These are phyloP conservation scores for Kryptolebias ocellatus DNA, from an alignment of 2,797 vertebrate genomes.

Conservation along the genomic window DNA sequence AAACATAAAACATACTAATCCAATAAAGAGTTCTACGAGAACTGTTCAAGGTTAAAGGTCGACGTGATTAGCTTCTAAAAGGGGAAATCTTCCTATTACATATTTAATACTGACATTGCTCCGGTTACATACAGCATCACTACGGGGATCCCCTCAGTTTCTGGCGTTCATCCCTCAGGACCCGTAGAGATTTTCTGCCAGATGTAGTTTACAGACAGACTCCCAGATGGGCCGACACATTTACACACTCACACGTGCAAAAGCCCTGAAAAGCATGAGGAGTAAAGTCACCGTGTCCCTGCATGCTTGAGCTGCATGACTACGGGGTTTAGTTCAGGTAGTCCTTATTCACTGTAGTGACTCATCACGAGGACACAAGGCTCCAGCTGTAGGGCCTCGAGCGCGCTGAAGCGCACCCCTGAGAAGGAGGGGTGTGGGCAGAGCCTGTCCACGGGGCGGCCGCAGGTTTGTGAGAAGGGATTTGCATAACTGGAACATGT, in stretches of 20 bases:
- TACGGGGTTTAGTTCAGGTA: slow-evolving; percentile 30
- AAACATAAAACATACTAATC: too few species aligned
- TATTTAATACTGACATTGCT: slow-evolving; percentile 45
- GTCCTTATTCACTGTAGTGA: slow-evolving; percentile 44
- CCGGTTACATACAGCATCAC: slow-evolving; percentile 37
- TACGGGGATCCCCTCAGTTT: slow-evolving; percentile 40
- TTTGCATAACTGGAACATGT: slow-evolving; percentile 23
- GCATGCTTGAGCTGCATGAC: background rate
- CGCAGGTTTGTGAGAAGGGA: slow-evolving; percentile 3
- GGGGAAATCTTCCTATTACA: slow-evolving; percentile 26
- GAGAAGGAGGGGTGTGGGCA: slow-evolving; percentile 16
- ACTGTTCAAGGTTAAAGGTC: slow-evolving; percentile 51
- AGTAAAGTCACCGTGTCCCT: slow-evolving; percentile 6
- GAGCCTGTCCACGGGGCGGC: slow-evolving; percentile 4
- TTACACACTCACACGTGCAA: slow-evolving; percentile 30
- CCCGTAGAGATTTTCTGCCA: slow-evolving; percentile 30
- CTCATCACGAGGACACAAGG: slow-evolving; percentile 27
- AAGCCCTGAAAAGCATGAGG: slow-evolving; percentile 17
- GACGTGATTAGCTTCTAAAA: slow-evolving; percentile 13
- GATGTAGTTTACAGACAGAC: slow-evolving; percentile 23
- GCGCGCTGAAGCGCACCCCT: slow-evolving; percentile 28
- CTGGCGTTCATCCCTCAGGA: slow-evolving; percentile 25
- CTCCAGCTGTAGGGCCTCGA: slow-evolving; percentile 14
- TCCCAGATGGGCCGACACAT: slow-evolving; percentile 11
- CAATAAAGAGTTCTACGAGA: background rate